phyloP scores from a whole-genome alignment of 2,113 vertebrate genomes.

The Toxotes jaculatrix region DNA sequence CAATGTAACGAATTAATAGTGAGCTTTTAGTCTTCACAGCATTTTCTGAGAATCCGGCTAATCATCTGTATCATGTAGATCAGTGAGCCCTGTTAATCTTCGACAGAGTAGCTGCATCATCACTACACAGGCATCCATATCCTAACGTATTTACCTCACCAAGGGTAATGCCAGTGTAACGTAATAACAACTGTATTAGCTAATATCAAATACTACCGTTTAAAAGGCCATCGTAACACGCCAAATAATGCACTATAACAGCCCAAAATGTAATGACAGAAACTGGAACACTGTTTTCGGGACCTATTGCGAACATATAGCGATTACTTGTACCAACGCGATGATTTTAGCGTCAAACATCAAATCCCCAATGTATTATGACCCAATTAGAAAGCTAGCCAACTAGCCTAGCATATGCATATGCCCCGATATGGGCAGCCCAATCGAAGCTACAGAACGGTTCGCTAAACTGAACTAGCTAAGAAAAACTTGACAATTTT shows the following conservation, averaged over 20 bases:
- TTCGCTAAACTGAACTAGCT: slow-evolving; percentile 5
- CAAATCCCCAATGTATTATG: slow-evolving; percentile 33
- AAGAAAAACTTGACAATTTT: slow-evolving; percentile 19
- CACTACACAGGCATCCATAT: slow-evolving; percentile 51
- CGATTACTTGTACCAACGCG: background rate
- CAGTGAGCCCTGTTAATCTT: slow-evolving; percentile 37
- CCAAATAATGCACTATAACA: background rate
- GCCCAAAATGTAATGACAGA: background rate
- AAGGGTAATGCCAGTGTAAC: background rate
- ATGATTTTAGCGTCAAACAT: slow-evolving; percentile 33
- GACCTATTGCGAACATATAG: background rate
- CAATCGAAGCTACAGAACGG: slow-evolving; percentile 3
- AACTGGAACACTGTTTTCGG: background rate
- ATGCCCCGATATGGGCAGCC: background rate
- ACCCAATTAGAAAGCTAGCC: slow-evolving; percentile 69
- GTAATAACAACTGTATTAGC: background rate
- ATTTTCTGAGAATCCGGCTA: background rate
- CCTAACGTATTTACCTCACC: slow-evolving; percentile 24
- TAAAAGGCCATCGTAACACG: background rate
- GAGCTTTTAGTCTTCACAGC: background rate
- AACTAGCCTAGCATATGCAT: slow-evolving; percentile 62
- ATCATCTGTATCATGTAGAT: background rate
- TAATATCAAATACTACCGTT: background rate
- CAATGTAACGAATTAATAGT: background rate
- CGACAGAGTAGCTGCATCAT: slow-evolving; percentile 68